These are phyloP conservation scores for Andrena cerasifolii DNA, from an alignment of 1,140 invertebrate genomes.

Conservation along the genomic window DNA sequence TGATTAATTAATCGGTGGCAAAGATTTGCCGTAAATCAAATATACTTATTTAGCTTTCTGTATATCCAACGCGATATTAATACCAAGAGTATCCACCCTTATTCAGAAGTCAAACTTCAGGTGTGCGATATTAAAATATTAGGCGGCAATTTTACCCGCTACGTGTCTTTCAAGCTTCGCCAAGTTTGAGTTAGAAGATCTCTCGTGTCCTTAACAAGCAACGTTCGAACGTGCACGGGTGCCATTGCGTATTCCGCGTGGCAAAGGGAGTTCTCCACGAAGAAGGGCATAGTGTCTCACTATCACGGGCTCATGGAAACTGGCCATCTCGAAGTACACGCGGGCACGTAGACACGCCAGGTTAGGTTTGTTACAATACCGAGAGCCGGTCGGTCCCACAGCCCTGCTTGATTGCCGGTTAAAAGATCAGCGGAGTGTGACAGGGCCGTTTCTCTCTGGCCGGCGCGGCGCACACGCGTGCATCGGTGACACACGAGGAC, in stretches of 20 bases:
- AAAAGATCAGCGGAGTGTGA: slow-evolving; percentile 80
- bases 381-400: slow-evolving; percentile 76
- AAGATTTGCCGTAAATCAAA: too few species aligned
- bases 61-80: too few species aligned
- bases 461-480: slow-evolving; percentile 64
- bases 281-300: not conserved
- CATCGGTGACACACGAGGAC: slow-evolving; percentile 62
- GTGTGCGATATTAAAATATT: too few species aligned
- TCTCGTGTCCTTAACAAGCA: not conserved
- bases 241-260: not conserved
- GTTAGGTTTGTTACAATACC: slow-evolving; percentile 57
- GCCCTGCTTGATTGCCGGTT: slow-evolving; percentile 78
- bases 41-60: too few species aligned
- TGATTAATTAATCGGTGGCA: too few species aligned
- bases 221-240: not conserved
- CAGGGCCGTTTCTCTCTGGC: slow-evolving; percentile 76
- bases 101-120: too few species aligned
- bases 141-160: too few species aligned
- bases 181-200: not conserved
- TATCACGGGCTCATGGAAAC: not conserved
- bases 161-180: not conserved
- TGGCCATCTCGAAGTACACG: not conserved
- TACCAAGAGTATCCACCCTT: too few species aligned
- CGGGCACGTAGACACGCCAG: not conserved
- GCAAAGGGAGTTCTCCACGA: not conserved